A percentile compares a stretch with the other conserved stretches of the same genome.
Conservation (phyloP, 2,113 vertebrate genomes). For the Gasterosteus nipponicus region DNA sequence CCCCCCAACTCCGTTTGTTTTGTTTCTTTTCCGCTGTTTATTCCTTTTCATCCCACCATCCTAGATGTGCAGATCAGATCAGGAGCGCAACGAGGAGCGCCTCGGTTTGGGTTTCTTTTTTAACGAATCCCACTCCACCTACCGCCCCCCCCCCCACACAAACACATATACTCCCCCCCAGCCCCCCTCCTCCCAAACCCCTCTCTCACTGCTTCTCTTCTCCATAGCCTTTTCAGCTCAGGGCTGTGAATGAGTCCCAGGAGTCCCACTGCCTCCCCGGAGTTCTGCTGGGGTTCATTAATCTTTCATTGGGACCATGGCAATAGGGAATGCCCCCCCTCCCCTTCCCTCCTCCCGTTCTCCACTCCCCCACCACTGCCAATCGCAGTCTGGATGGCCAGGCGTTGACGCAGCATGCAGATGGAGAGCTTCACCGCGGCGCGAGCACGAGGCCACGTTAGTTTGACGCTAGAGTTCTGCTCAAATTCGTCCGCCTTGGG, state of each 20-base stretch:
- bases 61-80: conserved; percentile 62
- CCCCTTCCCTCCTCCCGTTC: conserved; percentile 10
- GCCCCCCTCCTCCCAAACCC: conserved; percentile 12
- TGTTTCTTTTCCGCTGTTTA: conserved; percentile 13
- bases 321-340: conserved; percentile 74
- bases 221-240: conserved; percentile 77
- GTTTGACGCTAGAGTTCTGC: conserved; percentile 18
- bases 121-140: conserved; percentile 67
- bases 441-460: no score
- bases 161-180: conserved; percentile 40
- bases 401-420: conserved; percentile 27
- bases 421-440: conserved; percentile 23
- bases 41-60: conserved; percentile 49
- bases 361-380: conserved; percentile 15
- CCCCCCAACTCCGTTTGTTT: no score
- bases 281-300: conserved; percentile 84
- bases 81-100: conserved; percentile 44
- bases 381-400: conserved; percentile 42
- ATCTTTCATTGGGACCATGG: conserved; percentile 85
- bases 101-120: conserved; percentile 71
- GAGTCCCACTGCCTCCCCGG: conserved; percentile 81
- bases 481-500: conserved; percentile 55
- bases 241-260: conserved; percentile 82
- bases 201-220: conserved; percentile 45
- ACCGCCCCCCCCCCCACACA: conserved; percentile 35